Base-by-base conservation (phyloP, 1,140 invertebrate genomes). In the Megalonaias nervosa region DNA sequence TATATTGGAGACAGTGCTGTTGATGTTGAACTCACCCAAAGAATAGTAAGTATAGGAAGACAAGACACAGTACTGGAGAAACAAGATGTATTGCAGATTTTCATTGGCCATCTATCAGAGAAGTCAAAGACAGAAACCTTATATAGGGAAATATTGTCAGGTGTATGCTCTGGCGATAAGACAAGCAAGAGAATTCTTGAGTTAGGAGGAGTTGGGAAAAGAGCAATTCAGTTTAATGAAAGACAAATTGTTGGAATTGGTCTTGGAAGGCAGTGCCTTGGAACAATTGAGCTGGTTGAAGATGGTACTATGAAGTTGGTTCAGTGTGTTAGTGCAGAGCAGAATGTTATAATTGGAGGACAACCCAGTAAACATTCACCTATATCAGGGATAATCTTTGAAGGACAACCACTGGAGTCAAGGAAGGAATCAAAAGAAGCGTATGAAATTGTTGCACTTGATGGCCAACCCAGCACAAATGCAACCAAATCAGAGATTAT, bases 101-200 rank as follows among this genome's bases (percentile, higher is more conserved):
- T 69, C 60, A 64, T 70, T 48, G 74, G 74, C 16, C 67, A 59
- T 64, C 64, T 69, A 61, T 66, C 74, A 11, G 17, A 56, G 19
- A 58, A 75, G 14, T 15, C 64, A 14, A 58, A 69, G 23, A 69
- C 62, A 31, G 62, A 60, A 58, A 58, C 55, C 9, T n/a, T 26
- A 12, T 48, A 9, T 48, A 48, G 6, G 38, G 38, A 65, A 66
- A 65, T 26, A 55, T n/a, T 67, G 38, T 58, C 12, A 67, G 59
- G 21, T 74, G 19, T 26, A 61, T 55, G 26, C 17, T 57, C 15
- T 57, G 56, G 21, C 56, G n/a, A 74, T 6, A 19, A 16, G 62
- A 67, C 55, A 74, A 74, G 17, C 62, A 74, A 74, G 38, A 67
- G 65, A 67, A 16, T 74, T 66, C 55, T 74, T 26, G 72, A 74